phyloP scores from a whole-genome alignment of 2,888 invertebrate species.

The Brachypalpus laphriformis region DNA sequence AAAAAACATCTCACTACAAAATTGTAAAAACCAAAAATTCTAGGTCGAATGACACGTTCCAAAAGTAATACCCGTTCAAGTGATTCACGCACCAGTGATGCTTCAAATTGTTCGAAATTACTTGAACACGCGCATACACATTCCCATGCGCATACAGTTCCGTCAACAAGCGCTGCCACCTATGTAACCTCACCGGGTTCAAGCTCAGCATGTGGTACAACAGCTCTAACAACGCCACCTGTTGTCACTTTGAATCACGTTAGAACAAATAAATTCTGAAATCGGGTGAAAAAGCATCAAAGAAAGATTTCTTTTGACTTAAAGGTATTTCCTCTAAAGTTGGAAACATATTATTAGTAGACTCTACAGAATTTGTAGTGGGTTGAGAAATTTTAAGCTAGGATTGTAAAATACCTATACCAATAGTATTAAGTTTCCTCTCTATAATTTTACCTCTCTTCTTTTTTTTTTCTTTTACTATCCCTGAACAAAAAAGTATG shows the following conservation, averaged over 20 bases:
- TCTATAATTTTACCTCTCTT: slow-evolving; percentile 23
- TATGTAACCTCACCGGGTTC: slow-evolving; percentile 78
- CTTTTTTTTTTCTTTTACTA: not conserved
- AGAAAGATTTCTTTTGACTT: slow-evolving; percentile 71
- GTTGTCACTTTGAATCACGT: slow-evolving; percentile 72
- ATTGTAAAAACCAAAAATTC: slow-evolving; percentile 25
- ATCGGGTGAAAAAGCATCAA: slow-evolving; percentile 69
- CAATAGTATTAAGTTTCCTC: slow-evolving; percentile 9
- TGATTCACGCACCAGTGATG: slow-evolving; percentile 82
- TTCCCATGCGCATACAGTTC: slow-evolving; percentile 76
- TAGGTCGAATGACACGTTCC: slow-evolving; percentile 82
- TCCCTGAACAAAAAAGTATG: not conserved
- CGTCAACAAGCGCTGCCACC: slow-evolving; percentile 73
- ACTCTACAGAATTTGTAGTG: slow-evolving; percentile 46
- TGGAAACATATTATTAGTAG: slow-evolving; percentile 18
- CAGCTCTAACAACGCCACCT: slow-evolving; percentile 74
- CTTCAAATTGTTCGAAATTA: slow-evolving; percentile 81
- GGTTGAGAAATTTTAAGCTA: slow-evolving; percentile 9
- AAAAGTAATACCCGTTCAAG: slow-evolving; percentile 82
- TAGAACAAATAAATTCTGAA: slow-evolving; percentile 80
- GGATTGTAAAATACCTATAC: slow-evolving; percentile 8
- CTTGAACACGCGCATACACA: slow-evolving; percentile 81
- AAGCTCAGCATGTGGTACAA: slow-evolving; percentile 77
- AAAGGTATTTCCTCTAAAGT: slow-evolving; percentile 45
- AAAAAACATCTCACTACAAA: not conserved